Conservation (phyloP, 2,797 vertebrate genomes). For the Manis crassicaudata region DNA sequence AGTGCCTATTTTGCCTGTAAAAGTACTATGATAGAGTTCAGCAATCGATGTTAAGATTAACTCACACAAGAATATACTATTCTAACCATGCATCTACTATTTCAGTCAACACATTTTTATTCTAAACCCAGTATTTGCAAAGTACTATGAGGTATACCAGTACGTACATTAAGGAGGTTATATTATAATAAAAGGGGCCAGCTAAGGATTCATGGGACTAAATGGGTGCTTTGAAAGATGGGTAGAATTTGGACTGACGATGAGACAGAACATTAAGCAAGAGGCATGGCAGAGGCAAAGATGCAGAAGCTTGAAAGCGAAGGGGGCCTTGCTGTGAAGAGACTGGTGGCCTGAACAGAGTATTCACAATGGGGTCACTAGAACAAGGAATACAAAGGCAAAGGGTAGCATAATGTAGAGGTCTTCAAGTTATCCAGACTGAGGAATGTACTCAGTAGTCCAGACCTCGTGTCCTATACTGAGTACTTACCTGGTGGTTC, state of each 20-base stretch:
- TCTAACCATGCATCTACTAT: not conserved
- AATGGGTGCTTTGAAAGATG: not conserved
- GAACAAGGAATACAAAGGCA: not conserved
- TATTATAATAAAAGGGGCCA: not conserved
- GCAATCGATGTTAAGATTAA: not conserved
- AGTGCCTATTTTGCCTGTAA: not conserved
- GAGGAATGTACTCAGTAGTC: not conserved
- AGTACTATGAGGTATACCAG: not conserved
- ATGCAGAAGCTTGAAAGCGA: not conserved
- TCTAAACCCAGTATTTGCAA: conserved; percentile 6
- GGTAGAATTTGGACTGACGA: not conserved
- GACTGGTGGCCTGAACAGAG: not conserved
- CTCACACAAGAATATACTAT: not conserved
- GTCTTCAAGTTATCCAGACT: not conserved
- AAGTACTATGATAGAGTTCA: not conserved
- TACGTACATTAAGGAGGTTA: not conserved
- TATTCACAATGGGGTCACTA: not conserved
- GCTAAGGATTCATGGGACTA: not conserved
- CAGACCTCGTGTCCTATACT: not conserved
- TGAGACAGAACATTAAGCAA: not conserved
- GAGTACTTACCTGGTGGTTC: no score
- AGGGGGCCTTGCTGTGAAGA: not conserved
- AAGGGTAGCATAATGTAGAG: not conserved
- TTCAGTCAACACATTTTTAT: not conserved
- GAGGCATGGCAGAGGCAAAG: not conserved